These are phyloP conservation scores for Mythimna loreyi DNA, from an alignment of 2,888 invertebrate genomes.

Conservation along the genomic window DNA sequence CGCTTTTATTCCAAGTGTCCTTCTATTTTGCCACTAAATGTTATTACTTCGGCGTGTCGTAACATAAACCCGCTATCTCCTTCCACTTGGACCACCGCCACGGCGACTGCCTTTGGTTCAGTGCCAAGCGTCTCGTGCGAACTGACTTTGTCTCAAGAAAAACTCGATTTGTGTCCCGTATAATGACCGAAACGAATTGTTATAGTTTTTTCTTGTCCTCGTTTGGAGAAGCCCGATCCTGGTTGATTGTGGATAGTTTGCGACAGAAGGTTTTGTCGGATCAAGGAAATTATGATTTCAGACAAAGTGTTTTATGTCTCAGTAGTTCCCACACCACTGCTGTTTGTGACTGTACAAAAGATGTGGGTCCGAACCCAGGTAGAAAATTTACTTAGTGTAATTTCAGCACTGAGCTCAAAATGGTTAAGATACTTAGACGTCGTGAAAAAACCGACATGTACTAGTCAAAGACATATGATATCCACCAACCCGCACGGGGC, in stretches of 20 bases:
- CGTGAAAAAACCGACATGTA: too few relatives aligned
- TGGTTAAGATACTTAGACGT: too few relatives aligned
- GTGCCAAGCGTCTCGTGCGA: conserved; percentile 75
- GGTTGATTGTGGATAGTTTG: conserved; percentile 11
- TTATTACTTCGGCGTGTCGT: conserved; percentile 45
- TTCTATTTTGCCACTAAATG: conserved; percentile 54
- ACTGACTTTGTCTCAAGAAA: conserved; percentile 77
- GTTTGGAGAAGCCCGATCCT: conserved; percentile 52
- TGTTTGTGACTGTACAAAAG: too few relatives aligned
- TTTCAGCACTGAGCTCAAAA: too few relatives aligned
- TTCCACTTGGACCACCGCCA: conserved; percentile 55
- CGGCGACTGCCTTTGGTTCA: conserved; percentile 70
- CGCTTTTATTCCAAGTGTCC: conserved; percentile 52
- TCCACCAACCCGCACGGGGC: too few relatives aligned
- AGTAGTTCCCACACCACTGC: too few relatives aligned
- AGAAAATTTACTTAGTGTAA: too few relatives aligned
- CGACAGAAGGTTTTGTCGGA: conserved; percentile 22
- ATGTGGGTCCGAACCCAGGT: too few relatives aligned
- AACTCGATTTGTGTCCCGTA: conserved; percentile 81
- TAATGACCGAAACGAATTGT: conserved; percentile 78
- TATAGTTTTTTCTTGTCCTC: conserved; percentile 72
- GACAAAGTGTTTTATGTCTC: background rate
- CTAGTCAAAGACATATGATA: too few relatives aligned
- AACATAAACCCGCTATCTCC: conserved; percentile 51
- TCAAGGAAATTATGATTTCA: background rate